Percentiles rank a stretch among this genome's conserved stretches.
phyloP scores from a whole-genome alignment of 2,797 vertebrate genomes.

The Characodon lateralis region DNA sequence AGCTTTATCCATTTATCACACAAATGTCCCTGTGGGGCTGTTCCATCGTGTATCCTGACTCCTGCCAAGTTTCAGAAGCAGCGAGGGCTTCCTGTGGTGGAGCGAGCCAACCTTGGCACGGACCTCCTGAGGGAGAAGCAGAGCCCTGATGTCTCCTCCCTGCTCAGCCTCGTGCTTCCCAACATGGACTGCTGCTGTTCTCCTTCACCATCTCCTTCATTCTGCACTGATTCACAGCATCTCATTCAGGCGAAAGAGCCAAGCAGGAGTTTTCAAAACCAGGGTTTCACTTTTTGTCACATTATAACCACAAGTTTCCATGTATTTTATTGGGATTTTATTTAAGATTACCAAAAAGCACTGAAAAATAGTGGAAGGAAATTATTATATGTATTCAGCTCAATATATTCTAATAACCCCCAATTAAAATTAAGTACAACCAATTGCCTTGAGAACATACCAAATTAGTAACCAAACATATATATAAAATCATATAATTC shows the following conservation, averaged over 20 bases:
- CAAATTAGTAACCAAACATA: background rate
- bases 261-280: background rate
- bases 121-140: slow-evolving; percentile 59
- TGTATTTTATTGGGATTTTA: background rate
- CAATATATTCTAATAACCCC: background rate
- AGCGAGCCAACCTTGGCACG: slow-evolving; percentile 52
- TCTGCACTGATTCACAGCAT: slow-evolving; percentile 22
- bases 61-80: slow-evolving; percentile 66
- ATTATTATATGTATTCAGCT: background rate
- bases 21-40: slow-evolving; percentile 53
- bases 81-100: slow-evolving; percentile 61
- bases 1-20: slow-evolving; percentile 69
- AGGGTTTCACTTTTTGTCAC: background rate
- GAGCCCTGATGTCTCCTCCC: slow-evolving; percentile 48
- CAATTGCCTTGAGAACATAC: background rate
- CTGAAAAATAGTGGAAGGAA: no score
- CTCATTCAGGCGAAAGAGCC: background rate
- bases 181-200: slow-evolving; percentile 51
- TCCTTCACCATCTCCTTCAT: slow-evolving; percentile 10
- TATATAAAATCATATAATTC: no score
- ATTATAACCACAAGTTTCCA: background rate
- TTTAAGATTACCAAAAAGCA: background rate
- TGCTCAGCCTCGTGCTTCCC: slow-evolving; percentile 49
- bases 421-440: background rate
- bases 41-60: slow-evolving; percentile 59